A percentile compares a stretch with the other conserved stretches of the same genome.
phyloP scores from a whole-genome alignment of 2,888 invertebrate species.

The Ypsolopha sequella region DNA sequence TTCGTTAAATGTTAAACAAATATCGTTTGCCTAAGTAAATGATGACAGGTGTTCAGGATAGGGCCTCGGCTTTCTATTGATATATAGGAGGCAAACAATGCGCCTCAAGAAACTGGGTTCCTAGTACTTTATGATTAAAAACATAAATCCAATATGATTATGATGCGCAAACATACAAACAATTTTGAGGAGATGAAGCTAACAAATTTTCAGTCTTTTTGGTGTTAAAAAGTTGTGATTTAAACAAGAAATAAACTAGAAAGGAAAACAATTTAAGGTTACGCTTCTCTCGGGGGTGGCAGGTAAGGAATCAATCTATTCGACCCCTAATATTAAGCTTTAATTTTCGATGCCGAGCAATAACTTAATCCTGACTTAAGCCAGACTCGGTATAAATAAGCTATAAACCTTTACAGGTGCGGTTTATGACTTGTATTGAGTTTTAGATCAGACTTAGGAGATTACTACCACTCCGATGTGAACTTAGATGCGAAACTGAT shows the following conservation, averaged over 20 bases:
- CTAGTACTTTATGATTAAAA: constrained; percentile 32
- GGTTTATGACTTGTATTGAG: constrained; percentile 40
- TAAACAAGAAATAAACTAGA: background rate
- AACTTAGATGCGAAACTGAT: no score
- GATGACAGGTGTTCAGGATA: constrained; percentile 63
- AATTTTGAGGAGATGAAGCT: constrained; percentile 1
- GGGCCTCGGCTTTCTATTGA: constrained; percentile 33
- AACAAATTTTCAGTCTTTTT: background rate
- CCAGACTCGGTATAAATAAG: constrained; percentile 57
- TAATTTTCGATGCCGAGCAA: constrained; percentile 65
- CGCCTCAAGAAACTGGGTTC: constrained; percentile 5
- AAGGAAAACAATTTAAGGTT: constrained; percentile 21
- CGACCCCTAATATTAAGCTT: constrained; percentile 57
- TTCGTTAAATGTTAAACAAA: constrained; percentile 61
- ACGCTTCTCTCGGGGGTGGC: constrained; percentile 40
- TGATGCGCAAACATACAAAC: background rate
- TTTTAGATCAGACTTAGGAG: constrained; percentile 16
- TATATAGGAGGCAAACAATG: constrained; percentile 44
- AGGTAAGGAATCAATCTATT: constrained; percentile 65
- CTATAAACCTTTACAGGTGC: constrained; percentile 66
- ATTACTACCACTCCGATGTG: background rate
- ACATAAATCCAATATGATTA: constrained; percentile 49
- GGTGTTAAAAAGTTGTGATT: background rate
- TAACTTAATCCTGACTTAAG: constrained; percentile 67
- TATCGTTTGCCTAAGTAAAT: constrained; percentile 57